Conservation (phyloP, 2,888 invertebrate genomes). For the Calameuta filiformis region DNA sequence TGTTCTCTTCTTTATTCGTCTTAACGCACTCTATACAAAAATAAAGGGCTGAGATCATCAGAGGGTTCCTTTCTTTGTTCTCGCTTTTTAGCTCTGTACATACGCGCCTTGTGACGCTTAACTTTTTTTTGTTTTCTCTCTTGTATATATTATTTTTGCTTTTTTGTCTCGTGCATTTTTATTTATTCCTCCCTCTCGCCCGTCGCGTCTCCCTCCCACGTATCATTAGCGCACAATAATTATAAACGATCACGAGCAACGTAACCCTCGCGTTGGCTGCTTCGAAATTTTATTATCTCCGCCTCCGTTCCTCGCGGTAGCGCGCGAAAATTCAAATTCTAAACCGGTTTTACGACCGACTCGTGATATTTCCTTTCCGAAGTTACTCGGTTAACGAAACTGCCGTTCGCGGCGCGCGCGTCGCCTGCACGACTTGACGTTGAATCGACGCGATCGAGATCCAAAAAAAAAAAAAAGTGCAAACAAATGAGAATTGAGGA, state of each 20-base stretch:
- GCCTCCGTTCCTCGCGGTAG: slow-evolving; percentile 21
- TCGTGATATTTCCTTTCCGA: not conserved
- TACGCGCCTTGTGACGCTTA: not conserved
- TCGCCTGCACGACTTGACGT: not conserved
- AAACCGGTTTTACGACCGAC: not conserved
- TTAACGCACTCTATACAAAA: slow-evolving; percentile 60
- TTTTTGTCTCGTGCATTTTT: not conserved
- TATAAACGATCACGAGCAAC: not conserved
- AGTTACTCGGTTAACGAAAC: not conserved
- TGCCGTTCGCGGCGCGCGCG: not conserved
- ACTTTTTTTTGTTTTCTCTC: not conserved
- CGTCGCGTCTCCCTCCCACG: not conserved
- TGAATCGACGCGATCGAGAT: not conserved
- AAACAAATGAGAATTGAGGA: too few species aligned
- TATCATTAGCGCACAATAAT: not conserved
- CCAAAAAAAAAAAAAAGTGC: too few species aligned
- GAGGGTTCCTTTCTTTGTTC: slow-evolving; percentile 37
- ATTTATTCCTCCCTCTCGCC: not conserved
- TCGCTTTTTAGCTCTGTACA: slow-evolving; percentile 47
- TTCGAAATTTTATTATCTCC: slow-evolving; percentile 29
- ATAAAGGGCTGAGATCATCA: slow-evolving; percentile 62
- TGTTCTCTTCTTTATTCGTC: slow-evolving; percentile 39
- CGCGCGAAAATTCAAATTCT: not conserved
- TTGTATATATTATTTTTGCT: not conserved
- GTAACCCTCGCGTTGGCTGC: slow-evolving; percentile 25